Base-by-base conservation (phyloP, 1,140 invertebrate species). In the Apocrypta bakeri region DNA sequence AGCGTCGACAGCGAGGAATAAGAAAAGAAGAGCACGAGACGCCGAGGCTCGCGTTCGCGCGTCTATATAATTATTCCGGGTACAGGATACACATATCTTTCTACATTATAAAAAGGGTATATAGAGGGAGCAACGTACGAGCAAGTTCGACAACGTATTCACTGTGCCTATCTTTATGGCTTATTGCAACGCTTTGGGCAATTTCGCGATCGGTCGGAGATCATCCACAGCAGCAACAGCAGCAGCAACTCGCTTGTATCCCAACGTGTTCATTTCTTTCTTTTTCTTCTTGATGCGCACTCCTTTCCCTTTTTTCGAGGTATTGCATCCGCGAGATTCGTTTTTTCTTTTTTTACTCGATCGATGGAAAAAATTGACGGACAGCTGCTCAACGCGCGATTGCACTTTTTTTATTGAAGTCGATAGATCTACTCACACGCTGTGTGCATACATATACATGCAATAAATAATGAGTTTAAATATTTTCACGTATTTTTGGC, bases 1-100 rank as follows among this genome's bases (percentile, higher is more conserved):
- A 69, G 40, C 63, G 61, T 61, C 48, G 61, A 9, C 11, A 37
- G 56, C 17, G n/a, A 63, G 56, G 72, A 74, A 29, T 2, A 40
- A 74, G 48, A 24, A 40, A 74, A 40, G 21, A 56, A 76, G 74
- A 64, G 56, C 31, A 56, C n/a, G 56, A 66, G 79, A 56, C 63
- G 8, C 48, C 17, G 3, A 7, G 48, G 17, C 48, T 56, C 48
- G 21, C 48, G 48, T 56, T 56, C 63, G 61, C 71, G 76, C 85
- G 83, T 86, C 86, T 89, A 85, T 89, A 88, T 89, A 89, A 89
- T 90, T 90, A 90, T 89, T 88, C 86, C 81, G 80, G 84, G 85
- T 85, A 77, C 87, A 84, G 86, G 85, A 86, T 88, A 85, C 86
- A 87, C 84, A 86, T 86, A 88, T 88, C 86, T 89, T 87, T 86